These are phyloP conservation scores for Apostichopus leukothele DNA, from an alignment of 53 echinoderm and acorn worm species.

Conservation along the genomic window DNA sequence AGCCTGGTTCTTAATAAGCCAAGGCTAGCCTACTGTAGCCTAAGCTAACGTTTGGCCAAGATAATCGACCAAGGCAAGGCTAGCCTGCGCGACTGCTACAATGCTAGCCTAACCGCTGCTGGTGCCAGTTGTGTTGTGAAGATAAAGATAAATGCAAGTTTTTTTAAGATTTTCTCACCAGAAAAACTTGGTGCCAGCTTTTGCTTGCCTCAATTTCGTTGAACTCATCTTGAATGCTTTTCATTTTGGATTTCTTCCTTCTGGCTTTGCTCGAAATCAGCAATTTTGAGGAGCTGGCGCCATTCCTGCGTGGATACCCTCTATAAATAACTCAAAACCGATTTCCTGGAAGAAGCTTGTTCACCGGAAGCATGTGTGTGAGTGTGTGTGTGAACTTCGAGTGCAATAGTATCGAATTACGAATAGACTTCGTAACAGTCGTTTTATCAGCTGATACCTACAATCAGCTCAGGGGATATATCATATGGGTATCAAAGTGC, in stretches of 20 bases:
- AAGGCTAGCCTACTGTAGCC: too few species aligned
- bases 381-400: background rate
- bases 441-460: background rate
- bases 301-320: conserved; percentile 50
- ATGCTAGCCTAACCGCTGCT: too few species aligned
- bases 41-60: too few species aligned
- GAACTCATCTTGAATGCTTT: conserved; percentile 68
- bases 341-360: conserved; percentile 43
- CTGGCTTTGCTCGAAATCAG: conserved; percentile 11
- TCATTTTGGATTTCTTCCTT: conserved; percentile 38
- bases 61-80: too few species aligned
- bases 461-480: too few species aligned
- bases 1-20: too few species aligned
- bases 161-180: conserved; percentile 48
- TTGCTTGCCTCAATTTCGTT: conserved; percentile 62
- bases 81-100: too few species aligned
- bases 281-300: conserved; percentile 16
- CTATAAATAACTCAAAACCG: conserved; percentile 48
- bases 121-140: background rate
- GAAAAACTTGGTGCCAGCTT: conserved; percentile 59
- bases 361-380: conserved; percentile 43
- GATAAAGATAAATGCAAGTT: background rate
- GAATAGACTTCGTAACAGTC: conserved; percentile 1
- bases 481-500: too few species aligned
- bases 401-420: conserved; percentile 39